Conservation (phyloP, 2,113 vertebrate species). For the Phalacrocorax brasilianus region DNA sequence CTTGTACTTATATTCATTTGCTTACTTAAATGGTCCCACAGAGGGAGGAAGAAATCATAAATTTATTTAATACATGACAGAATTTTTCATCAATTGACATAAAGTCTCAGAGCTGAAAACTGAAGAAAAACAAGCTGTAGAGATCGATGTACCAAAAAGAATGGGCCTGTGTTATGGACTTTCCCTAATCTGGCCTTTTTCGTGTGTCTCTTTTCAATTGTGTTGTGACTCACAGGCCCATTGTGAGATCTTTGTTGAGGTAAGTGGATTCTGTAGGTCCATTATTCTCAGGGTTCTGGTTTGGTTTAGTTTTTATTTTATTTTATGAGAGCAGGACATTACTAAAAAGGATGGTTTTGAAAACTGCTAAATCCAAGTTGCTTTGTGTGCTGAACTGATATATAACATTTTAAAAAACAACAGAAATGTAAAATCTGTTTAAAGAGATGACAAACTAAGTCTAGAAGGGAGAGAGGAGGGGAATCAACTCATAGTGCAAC, state of each 20-base stretch:
- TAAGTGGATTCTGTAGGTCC: neutral
- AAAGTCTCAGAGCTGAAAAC: neutral
- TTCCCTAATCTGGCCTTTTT: neutral
- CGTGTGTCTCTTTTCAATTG: neutral
- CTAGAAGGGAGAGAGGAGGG: neutral
- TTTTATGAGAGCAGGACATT: neutral
- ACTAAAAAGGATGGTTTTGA: neutral
- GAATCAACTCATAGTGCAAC: neutral
- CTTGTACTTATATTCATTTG: neutral
- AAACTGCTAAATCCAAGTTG: neutral
- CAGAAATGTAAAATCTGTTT: neutral
- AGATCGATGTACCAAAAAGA: neutral
- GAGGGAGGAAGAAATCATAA: neutral
- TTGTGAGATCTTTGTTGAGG: neutral
- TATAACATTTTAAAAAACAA: neutral
- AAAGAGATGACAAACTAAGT: neutral
- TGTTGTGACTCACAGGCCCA: neutral
- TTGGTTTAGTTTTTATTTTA: neutral
- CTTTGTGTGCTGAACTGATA: neutral
- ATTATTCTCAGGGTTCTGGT: neutral
- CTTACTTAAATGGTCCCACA: neutral
- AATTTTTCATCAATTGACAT: neutral
- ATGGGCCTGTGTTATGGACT: neutral
- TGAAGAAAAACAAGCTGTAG: neutral
- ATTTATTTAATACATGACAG: neutral